Evolutionary conservation across 2,113 vertebrate species (phyloP).

Genomic region (Semnornis frantzii): DNA sequence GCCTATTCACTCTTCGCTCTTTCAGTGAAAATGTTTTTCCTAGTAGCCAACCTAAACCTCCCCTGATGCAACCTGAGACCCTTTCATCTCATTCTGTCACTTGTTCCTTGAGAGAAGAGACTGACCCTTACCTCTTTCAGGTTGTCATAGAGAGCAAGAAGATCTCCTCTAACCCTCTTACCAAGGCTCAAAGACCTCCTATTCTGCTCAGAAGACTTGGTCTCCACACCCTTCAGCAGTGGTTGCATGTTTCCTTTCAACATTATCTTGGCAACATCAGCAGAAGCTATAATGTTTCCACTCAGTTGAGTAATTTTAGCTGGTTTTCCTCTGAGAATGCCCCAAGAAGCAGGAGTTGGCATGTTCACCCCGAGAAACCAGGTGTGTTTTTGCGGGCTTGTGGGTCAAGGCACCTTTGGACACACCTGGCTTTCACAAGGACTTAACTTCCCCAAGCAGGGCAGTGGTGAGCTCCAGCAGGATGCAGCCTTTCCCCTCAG

Average conservation of each 20-base stretch:
- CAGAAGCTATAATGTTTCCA: not conserved
- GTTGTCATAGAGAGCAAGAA: no score
- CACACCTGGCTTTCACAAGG: accelerated
- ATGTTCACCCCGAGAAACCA: not conserved
- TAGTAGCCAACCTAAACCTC: no score
- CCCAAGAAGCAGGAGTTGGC: accelerated
- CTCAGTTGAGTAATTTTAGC: not conserved
- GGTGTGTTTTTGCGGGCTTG: not conserved
- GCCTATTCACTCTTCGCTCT: no score
- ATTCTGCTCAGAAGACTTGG: no score
- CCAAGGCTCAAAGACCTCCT: no score
- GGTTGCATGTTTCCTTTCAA: not conserved
- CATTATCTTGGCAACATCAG: not conserved
- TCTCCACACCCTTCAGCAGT: no score
- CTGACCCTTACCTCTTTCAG: no score
- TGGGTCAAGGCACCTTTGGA: not conserved
- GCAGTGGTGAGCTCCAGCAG: not conserved
- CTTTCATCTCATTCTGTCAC: no score
- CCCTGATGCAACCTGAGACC: no score
- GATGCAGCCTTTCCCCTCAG: not conserved
- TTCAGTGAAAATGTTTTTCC: no score
- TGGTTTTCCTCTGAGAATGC: not conserved
- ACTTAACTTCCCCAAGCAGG: not conserved
- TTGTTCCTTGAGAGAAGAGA: no score
- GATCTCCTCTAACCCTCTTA: no score